These are phyloP conservation scores for Rhagonycha fulva DNA, from an alignment of 2,888 invertebrate species.

Conservation along the genomic window DNA sequence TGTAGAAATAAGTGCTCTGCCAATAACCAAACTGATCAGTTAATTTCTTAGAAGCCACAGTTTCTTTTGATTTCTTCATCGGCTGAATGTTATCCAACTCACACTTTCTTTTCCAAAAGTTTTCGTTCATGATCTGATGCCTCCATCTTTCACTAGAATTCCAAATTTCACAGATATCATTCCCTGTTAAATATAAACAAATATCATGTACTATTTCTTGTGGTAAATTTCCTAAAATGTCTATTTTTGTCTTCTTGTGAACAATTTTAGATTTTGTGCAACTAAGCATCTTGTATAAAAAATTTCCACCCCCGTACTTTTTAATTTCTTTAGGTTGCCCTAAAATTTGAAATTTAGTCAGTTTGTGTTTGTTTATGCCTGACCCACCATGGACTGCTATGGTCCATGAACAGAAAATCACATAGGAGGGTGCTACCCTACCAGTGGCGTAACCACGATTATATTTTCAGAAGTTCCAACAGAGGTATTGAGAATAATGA, in stretches of 20 bases:
- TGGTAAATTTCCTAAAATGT: not conserved
- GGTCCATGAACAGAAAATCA: too few species aligned
- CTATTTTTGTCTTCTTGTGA: not conserved
- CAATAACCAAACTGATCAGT: not conserved
- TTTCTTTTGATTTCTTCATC: not conserved
- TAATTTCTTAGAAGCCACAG: not conserved
- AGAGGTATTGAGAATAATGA: too few species aligned
- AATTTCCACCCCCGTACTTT: too few species aligned
- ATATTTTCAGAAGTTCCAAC: too few species aligned
- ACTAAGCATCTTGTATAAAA: not conserved
- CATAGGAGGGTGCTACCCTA: too few species aligned
- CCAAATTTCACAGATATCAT: not conserved
- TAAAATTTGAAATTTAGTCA: too few species aligned
- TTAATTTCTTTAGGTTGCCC: too few species aligned
- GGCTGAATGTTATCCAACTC: not conserved
- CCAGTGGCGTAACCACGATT: too few species aligned
- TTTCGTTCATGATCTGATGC: not conserved
- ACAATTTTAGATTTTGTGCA: not conserved
- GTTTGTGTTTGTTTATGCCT: too few species aligned
- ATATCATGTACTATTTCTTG: not conserved
- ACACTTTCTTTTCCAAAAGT: not conserved
- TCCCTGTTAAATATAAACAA: not conserved
- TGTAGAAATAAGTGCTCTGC: not conserved
- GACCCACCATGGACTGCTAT: too few species aligned
- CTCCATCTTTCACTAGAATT: not conserved